Evolutionary conservation across 2,113 vertebrate genomes (phyloP).

Genomic region (Sinocyclocheilus anophthalmus): DNA sequence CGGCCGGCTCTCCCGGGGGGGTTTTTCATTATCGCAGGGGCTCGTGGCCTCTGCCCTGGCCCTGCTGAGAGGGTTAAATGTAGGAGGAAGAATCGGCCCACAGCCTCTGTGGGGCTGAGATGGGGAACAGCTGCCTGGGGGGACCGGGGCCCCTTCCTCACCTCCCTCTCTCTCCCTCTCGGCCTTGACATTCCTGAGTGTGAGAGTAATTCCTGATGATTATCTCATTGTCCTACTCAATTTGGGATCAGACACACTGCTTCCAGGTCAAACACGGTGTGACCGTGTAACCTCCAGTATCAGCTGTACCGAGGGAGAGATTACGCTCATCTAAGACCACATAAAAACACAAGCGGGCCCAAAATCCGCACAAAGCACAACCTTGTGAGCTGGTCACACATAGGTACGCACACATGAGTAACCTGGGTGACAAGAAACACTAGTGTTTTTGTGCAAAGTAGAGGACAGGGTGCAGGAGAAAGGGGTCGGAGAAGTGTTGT

Average conservation of each 20-base stretch:
- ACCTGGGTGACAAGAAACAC: constrained; percentile 32
- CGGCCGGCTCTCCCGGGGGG: constrained; percentile 76
- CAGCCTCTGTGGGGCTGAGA: constrained; percentile 87
- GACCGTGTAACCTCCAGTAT: constrained; percentile 76
- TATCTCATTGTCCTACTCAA: constrained; percentile 82
- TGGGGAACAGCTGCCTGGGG: constrained; percentile 91
- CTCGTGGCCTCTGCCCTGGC: constrained; percentile 87
- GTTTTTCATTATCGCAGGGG: constrained; percentile 90
- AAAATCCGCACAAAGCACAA: constrained; percentile 43
- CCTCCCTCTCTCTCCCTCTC: constrained; percentile 20
- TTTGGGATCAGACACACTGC: constrained; percentile 85
- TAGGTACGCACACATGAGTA: constrained; percentile 53
- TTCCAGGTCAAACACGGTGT: constrained; percentile 85
- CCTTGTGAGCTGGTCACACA: constrained; percentile 52
- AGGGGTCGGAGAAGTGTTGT: constrained; percentile 62
- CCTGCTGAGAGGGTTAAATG: constrained; percentile 90
- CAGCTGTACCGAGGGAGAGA: constrained; percentile 57
- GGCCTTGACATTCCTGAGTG: constrained; percentile 71
- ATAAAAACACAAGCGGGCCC: constrained; percentile 31
- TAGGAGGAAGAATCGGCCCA: constrained; percentile 85
- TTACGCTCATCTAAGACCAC: constrained; percentile 43
- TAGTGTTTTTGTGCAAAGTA: constrained; percentile 47
- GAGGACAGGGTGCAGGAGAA: constrained; percentile 4
- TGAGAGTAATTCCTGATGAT: constrained; percentile 75
- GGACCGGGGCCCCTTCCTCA: constrained; percentile 40